Evolutionary conservation across 2,113 vertebrate genomes (phyloP).

Genomic region (Phyllostomus hastatus): DNA sequence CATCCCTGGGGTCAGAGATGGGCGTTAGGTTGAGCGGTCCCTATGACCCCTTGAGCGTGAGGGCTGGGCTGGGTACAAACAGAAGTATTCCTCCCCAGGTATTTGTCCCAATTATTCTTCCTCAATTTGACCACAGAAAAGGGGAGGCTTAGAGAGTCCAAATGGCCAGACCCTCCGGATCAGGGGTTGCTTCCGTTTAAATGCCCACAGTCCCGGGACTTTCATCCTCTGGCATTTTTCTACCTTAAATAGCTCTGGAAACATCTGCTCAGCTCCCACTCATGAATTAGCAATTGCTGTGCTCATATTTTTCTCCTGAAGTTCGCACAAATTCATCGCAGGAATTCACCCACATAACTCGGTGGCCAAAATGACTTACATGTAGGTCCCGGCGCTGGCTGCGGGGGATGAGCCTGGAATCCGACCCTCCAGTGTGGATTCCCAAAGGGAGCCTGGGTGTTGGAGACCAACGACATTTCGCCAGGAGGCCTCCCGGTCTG

Average conservation of each 20-base stretch:
- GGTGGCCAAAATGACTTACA: constrained; percentile 26
- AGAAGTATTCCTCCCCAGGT: neutral
- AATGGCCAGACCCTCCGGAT: neutral
- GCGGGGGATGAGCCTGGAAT: neutral
- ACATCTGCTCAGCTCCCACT: constrained; percentile 21
- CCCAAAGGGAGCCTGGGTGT: rapidly evolving
- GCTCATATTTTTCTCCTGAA: constrained; percentile 38
- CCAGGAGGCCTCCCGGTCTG: neutral
- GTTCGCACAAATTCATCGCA: constrained; percentile 34
- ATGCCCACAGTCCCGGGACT: neutral
- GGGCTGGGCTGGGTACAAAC: rapidly evolving
- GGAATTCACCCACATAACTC: constrained; percentile 35
- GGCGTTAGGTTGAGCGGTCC: neutral
- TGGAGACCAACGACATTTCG: neutral
- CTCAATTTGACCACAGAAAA: neutral
- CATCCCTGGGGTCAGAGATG: neutral
- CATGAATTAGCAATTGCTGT: neutral
- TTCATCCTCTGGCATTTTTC: neutral
- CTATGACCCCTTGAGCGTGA: rapidly evolving
- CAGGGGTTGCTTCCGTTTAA: neutral
- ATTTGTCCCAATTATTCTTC: neutral
- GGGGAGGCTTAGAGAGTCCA: neutral
- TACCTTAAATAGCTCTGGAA: constrained; percentile 1
- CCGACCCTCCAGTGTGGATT: neutral
- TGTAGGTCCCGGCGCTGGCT: neutral